These are phyloP conservation scores for Amia ocellicauda DNA, from an alignment of 2,113 vertebrate species.

Conservation along the genomic window DNA sequence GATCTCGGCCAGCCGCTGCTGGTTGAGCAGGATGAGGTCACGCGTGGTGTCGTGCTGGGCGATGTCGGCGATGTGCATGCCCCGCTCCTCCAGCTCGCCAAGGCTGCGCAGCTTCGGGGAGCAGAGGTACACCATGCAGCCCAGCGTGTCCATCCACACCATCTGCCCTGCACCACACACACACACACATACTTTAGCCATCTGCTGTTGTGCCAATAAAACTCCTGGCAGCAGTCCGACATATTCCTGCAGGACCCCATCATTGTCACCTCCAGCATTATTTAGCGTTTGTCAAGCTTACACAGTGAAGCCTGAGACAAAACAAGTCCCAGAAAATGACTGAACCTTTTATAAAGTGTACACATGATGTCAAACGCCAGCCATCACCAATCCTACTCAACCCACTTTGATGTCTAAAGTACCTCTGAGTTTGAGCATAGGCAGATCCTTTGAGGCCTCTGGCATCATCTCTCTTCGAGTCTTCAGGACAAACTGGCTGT, in stretches of 20 bases:
- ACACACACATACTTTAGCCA: not conserved
- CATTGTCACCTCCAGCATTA: no score
- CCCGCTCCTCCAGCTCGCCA: slow-evolving; percentile 54
- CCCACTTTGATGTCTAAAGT: no score
- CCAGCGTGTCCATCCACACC: slow-evolving; percentile 59
- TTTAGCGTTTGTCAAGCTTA: no score
- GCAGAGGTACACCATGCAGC: slow-evolving; percentile 56
- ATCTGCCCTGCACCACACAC: slow-evolving; percentile 48
- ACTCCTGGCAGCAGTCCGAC: no score
- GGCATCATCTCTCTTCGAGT: slow-evolving; percentile 49
- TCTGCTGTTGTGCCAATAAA: not conserved
- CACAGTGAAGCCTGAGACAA: no score
- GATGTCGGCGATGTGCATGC: slow-evolving; percentile 59
- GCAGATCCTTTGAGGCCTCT: slow-evolving; percentile 38
- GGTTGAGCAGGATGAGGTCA: slow-evolving; percentile 67
- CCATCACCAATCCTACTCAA: not conserved
- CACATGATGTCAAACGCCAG: no score
- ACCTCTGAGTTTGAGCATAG: slow-evolving; percentile 61
- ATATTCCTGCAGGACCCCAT: no score
- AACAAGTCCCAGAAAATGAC: no score
- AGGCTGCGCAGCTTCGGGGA: slow-evolving; percentile 62
- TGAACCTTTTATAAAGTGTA: no score
- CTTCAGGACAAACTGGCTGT: slow-evolving; percentile 72
- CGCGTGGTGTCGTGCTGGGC: slow-evolving; percentile 55
- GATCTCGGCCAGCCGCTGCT: slow-evolving; percentile 60